A percentile compares a stretch with the other conserved stretches of the same genome.
phyloP scores from a whole-genome alignment of 2,888 invertebrate genomes.

The Saturnia japonica region DNA sequence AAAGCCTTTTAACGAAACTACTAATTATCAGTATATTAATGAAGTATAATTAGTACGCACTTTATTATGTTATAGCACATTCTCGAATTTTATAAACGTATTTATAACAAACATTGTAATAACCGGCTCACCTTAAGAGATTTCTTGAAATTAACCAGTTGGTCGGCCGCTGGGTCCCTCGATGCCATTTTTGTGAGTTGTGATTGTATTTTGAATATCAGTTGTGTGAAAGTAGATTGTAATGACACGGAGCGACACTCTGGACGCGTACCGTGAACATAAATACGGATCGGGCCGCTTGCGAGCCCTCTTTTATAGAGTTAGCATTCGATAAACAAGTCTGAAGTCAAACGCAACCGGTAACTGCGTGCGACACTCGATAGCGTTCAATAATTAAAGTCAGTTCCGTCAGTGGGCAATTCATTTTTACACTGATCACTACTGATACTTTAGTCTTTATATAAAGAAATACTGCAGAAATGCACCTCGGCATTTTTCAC shows the following conservation, averaged over 20 bases:
- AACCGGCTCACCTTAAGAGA: constrained; percentile 76
- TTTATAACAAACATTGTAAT: background rate
- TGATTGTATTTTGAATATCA: constrained; percentile 14
- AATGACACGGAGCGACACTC: constrained; percentile 55
- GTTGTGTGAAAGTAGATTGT: constrained; percentile 25
- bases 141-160: constrained; percentile 84
- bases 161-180: constrained; percentile 84
- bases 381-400: background rate
- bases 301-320: constrained; percentile 60
- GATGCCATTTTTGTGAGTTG: constrained; percentile 54
- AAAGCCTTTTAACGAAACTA: background rate
- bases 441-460: too few species aligned
- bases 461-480: too few species aligned
- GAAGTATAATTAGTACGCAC: background rate
- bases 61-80: background rate
- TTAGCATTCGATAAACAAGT: constrained; percentile 31
- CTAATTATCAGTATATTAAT: background rate
- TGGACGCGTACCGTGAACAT: constrained; percentile 55
- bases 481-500: background rate
- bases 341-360: too few species aligned
- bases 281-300: constrained; percentile 50
- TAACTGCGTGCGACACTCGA: background rate
- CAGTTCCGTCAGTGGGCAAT: background rate
- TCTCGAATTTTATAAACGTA: constrained; percentile 14
- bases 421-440: background rate